These are phyloP conservation scores for Nicator chloris DNA, from an alignment of 2,113 vertebrate species.

Conservation along the genomic window DNA sequence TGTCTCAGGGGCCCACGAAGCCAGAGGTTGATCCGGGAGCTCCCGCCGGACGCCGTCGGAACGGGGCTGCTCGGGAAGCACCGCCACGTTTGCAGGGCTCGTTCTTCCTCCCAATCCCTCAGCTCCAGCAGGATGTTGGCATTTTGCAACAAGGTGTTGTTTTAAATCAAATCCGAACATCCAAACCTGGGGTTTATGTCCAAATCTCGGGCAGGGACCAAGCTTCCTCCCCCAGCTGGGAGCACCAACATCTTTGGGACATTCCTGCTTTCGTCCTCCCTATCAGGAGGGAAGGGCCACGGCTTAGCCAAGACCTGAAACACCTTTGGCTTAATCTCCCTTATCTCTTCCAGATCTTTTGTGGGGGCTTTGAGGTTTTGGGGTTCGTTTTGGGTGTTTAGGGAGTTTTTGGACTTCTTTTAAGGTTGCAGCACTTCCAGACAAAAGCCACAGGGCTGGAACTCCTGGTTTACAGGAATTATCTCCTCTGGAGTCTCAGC, in stretches of 20 bases:
- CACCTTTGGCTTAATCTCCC: neutral
- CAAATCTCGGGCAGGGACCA: fast-evolving
- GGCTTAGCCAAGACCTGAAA: neutral
- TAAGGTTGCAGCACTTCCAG: neutral
- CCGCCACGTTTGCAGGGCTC: neutral
- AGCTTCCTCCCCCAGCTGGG: neutral
- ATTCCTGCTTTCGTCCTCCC: neutral
- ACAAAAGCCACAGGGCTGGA: neutral
- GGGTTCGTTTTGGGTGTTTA: neutral
- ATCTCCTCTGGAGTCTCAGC: neutral
- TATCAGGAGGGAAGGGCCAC: neutral
- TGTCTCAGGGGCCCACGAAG: neutral
- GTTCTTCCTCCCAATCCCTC: neutral
- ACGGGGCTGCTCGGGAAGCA: neutral
- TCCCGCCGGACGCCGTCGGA: neutral
- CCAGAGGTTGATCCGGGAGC: neutral
- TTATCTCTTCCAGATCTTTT: neutral
- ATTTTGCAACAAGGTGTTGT: neutral
- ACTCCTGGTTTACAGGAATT: neutral
- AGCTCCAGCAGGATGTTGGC: neutral
- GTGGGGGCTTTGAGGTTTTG: neutral
- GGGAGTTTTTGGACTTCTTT: neutral
- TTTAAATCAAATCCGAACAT: neutral
- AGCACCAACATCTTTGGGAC: neutral
- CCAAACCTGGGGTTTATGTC: neutral